Evolutionary conservation across 1,140 invertebrate species (phyloP).

Genomic region (Mya arenaria): DNA sequence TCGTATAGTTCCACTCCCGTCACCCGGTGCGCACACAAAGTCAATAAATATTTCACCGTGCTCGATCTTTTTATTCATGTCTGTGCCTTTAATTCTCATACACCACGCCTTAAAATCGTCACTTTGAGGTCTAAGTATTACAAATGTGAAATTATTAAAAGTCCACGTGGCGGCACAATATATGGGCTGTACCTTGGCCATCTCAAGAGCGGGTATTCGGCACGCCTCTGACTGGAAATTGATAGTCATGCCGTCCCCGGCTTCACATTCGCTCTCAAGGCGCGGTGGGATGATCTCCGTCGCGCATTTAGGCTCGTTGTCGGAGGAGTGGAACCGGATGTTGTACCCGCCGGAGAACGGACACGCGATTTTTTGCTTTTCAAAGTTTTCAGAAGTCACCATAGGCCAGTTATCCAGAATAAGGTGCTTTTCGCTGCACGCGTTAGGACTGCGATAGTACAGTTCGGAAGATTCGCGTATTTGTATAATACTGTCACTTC

Average conservation of each 20-base stretch:
- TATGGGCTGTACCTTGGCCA: slow-evolving; percentile 50
- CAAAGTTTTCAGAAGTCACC: slow-evolving; percentile 45
- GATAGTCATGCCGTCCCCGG: slow-evolving; percentile 66
- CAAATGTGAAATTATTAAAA: slow-evolving; percentile 61
- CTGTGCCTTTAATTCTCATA: slow-evolving; percentile 56
- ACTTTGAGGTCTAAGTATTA: slow-evolving; percentile 61
- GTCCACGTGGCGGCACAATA: slow-evolving; percentile 68
- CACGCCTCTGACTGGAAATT: slow-evolving; percentile 64
- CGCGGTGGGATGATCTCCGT: slow-evolving; percentile 59
- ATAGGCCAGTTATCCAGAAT: slow-evolving; percentile 62
- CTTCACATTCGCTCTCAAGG: slow-evolving; percentile 71
- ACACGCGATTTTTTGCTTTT: slow-evolving; percentile 60
- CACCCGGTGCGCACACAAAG: slow-evolving; percentile 65
- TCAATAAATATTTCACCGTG: slow-evolving; percentile 64
- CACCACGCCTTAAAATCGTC: slow-evolving; percentile 62
- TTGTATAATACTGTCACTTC: slow-evolving; percentile 66
- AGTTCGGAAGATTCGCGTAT: slow-evolving; percentile 55
- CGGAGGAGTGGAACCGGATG: slow-evolving; percentile 60
- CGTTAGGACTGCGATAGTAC: slow-evolving; percentile 32
- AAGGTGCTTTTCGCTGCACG: slow-evolving; percentile 59
- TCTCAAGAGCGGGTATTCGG: slow-evolving; percentile 54
- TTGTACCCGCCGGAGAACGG: slow-evolving; percentile 69
- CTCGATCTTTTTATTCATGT: slow-evolving; percentile 60
- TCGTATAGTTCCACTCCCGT: slow-evolving; percentile 40
- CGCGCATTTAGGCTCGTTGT: slow-evolving; percentile 56